phyloP scores from a whole-genome alignment of 92 coral and sea anemone species.

The Paragorgia papillata region DNA sequence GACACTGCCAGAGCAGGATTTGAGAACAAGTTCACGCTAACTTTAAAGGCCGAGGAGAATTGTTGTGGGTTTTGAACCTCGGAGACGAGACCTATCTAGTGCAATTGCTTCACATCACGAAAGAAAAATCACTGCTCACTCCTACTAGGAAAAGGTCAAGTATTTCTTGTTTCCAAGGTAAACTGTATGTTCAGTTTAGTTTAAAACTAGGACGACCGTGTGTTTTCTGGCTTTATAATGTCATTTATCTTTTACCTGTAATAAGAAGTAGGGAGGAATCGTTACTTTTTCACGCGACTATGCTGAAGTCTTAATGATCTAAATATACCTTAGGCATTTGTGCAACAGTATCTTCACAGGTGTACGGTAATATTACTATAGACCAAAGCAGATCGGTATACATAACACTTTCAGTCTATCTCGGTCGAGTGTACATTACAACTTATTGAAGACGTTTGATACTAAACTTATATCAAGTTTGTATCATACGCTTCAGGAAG shows the following conservation, averaged over 20 bases:
- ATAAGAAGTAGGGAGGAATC: not conserved
- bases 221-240: constrained; percentile 20
- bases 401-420: too few relatives aligned
- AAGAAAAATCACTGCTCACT: not conserved
- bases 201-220: not conserved
- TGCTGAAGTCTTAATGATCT: too few relatives aligned
- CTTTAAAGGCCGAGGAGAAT: not conserved
- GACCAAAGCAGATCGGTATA: too few relatives aligned
- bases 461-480: too few relatives aligned
- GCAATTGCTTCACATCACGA: not conserved
- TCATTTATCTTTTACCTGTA: not conserved
- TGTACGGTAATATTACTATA: too few relatives aligned
- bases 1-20: constrained; percentile 48
- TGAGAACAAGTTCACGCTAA: constrained; percentile 15
- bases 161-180: constrained; percentile 5
- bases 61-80: too few relatives aligned
- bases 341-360: too few relatives aligned
- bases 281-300: too few relatives aligned
- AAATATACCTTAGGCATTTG: too few relatives aligned
- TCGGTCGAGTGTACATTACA: too few relatives aligned
- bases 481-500: not conserved
- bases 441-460: too few relatives aligned
- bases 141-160: not conserved
- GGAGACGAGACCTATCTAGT: not conserved
- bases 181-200: constrained; percentile 9